These are phyloP conservation scores for Chalcosyrphus nemorum DNA, from an alignment of 2,888 invertebrate species.

Conservation along the genomic window DNA sequence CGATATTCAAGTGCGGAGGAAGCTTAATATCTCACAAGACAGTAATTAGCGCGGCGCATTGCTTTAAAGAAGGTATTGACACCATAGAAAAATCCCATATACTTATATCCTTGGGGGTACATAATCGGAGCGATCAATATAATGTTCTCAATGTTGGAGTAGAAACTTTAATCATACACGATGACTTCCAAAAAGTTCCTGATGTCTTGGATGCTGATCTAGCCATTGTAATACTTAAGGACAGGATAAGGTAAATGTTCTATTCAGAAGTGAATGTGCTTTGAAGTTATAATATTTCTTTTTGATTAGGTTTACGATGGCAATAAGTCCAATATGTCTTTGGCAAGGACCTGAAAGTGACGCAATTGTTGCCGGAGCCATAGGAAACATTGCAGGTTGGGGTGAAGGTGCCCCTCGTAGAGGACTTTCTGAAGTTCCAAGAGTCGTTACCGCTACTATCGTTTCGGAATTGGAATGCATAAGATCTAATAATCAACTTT, in stretches of 20 bases:
- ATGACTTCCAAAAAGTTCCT: conserved; percentile 77
- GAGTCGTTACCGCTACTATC: conserved; percentile 82
- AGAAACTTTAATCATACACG: conserved; percentile 77
- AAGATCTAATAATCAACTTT: conserved; percentile 79
- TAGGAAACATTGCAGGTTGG: conserved; percentile 80
- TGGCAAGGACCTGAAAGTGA: conserved; percentile 79
- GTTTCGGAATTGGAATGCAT: conserved; percentile 83
- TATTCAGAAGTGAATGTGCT: neutral
- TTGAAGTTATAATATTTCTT: neutral
- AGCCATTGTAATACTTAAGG: conserved; percentile 81
- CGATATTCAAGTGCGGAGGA: neutral
- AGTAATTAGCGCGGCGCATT: neutral
- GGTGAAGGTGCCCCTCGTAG: conserved; percentile 77
- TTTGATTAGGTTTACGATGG: conserved; percentile 74
- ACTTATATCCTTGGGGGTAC: conserved; percentile 79
- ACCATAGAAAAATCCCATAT: conserved; percentile 6
- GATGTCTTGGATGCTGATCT: conserved; percentile 81
- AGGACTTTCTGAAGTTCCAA: conserved; percentile 79
- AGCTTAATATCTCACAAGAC: neutral
- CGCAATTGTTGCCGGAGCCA: conserved; percentile 83
- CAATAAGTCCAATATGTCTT: conserved; percentile 78
- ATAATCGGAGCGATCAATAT: conserved; percentile 77
- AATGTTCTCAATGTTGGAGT: conserved; percentile 73
- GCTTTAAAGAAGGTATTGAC: conserved; percentile 6
- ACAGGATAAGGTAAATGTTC: conserved; percentile 75